phyloP scores from a whole-genome alignment of 2,797 vertebrate genomes.

The Paguma larvata region DNA sequence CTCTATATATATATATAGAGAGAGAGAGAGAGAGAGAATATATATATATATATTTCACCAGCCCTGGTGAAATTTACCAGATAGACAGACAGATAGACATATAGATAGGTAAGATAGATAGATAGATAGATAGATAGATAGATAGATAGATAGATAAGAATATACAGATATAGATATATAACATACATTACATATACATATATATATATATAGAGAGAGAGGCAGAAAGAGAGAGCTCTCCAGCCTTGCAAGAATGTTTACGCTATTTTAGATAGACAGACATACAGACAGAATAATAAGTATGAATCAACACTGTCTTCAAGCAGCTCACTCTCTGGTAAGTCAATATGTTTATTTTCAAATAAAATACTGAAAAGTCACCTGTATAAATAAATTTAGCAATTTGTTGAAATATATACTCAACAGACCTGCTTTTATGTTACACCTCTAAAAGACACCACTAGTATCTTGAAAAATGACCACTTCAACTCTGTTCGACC shows the following conservation, averaged over 20 bases:
- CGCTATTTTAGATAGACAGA: background rate
- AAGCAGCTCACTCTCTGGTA: background rate
- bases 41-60: no score
- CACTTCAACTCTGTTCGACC: background rate
- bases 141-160: background rate
- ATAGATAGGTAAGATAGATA: background rate
- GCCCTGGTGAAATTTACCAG: no score
- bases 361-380: background rate
- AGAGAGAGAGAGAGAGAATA: no score
- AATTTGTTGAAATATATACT: conserved; percentile 17
- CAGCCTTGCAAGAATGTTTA: background rate
- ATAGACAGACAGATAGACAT: no score
- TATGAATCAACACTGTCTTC: background rate
- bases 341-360: conserved; percentile 14
- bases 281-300: background rate
- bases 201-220: background rate
- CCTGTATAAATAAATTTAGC: background rate
- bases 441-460: background rate
- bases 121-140: background rate
- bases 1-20: no score
- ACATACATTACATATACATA: no score
- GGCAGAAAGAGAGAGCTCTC: background rate
- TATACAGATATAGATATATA: background rate
- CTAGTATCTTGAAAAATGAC: background rate
- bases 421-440: background rate